Evolutionary conservation across 2,888 invertebrate species (phyloP).

Genomic region (Drosophila nr. perissopoda): DNA sequence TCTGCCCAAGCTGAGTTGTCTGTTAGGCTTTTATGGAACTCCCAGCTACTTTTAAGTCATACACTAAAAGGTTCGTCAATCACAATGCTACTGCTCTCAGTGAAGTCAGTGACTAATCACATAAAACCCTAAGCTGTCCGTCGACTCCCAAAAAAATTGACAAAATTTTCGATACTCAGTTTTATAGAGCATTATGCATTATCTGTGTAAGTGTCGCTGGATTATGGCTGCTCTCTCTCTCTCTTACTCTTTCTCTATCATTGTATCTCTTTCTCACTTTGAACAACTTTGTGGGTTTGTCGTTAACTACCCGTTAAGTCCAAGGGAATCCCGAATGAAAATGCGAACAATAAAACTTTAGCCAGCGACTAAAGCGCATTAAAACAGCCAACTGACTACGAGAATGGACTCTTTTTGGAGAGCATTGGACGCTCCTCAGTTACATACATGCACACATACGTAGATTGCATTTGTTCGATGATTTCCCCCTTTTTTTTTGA

Average conservation of each 20-base stretch:
- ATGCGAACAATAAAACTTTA: constrained; percentile 54
- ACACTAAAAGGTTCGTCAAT: constrained; percentile 10
- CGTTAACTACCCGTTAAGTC: constrained; percentile 59
- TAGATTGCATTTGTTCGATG: constrained; percentile 37
- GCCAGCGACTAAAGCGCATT: constrained; percentile 56
- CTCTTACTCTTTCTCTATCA: constrained; percentile 9
- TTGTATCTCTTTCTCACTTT: not conserved
- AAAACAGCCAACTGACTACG: constrained; percentile 40
- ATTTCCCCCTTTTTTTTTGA: not conserved
- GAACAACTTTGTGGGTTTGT: constrained; percentile 14
- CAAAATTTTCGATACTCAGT: constrained; percentile 22
- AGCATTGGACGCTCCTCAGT: constrained; percentile 25
- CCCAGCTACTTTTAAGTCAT: not conserved
- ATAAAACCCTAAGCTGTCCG: not conserved
- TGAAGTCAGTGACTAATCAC: not conserved
- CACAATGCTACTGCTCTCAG: not conserved
- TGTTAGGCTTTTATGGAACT: not conserved
- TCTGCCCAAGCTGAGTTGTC: not conserved
- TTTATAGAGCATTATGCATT: constrained; percentile 38
- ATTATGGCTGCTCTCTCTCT: constrained; percentile 28
- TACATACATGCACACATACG: constrained; percentile 1
- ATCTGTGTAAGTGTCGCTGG: constrained; percentile 30
- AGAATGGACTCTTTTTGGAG: not conserved
- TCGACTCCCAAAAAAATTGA: not conserved
- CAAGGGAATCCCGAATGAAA: constrained; percentile 34